Percentiles rank a stretch among this genome's conserved stretches.
These are phyloP conservation scores for Rhinolophus ferrumequinum DNA, from an alignment of 2,113 vertebrate species.

Conservation along the genomic window DNA sequence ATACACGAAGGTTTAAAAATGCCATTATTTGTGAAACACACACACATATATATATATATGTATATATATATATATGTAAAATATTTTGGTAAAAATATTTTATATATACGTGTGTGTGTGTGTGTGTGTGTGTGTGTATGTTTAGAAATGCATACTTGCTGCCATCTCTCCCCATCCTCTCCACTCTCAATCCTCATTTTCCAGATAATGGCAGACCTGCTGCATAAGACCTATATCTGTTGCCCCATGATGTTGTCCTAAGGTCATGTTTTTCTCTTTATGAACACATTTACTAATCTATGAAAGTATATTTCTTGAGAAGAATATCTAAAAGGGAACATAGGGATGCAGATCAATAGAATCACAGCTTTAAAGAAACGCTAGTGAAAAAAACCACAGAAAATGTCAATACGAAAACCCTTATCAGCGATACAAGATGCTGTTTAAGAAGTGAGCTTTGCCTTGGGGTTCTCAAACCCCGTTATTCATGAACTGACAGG, in stretches of 20 bases:
- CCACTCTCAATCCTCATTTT: not conserved
- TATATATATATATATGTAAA: too few relatives aligned
- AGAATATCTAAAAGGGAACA: constrained; percentile 63
- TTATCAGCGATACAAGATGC: not conserved
- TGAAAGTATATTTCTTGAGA: constrained; percentile 62
- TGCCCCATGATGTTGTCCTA: constrained; percentile 13
- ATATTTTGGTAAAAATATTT: too few relatives aligned
- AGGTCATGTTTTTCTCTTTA: constrained; percentile 44
- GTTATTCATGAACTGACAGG: constrained; percentile 56
- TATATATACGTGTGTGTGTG: too few relatives aligned
- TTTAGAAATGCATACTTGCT: not conserved
- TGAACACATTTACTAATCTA: constrained; percentile 57
- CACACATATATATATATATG: not conserved
- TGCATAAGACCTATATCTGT: not conserved
- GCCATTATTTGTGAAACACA: not conserved
- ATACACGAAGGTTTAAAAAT: not conserved
- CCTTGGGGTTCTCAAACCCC: not conserved
- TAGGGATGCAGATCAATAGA: constrained; percentile 55
- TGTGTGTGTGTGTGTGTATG: too few relatives aligned
- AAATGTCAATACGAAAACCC: constrained; percentile 70
- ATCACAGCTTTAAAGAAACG: constrained; percentile 60
- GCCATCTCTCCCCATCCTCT: not conserved
- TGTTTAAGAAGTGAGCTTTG: constrained; percentile 55
- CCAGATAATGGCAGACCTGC: not conserved
- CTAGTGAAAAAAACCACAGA: constrained; percentile 60